Evolutionary conservation across 2,888 invertebrate genomes (phyloP).

Genomic region (Tinea semifulvella): DNA sequence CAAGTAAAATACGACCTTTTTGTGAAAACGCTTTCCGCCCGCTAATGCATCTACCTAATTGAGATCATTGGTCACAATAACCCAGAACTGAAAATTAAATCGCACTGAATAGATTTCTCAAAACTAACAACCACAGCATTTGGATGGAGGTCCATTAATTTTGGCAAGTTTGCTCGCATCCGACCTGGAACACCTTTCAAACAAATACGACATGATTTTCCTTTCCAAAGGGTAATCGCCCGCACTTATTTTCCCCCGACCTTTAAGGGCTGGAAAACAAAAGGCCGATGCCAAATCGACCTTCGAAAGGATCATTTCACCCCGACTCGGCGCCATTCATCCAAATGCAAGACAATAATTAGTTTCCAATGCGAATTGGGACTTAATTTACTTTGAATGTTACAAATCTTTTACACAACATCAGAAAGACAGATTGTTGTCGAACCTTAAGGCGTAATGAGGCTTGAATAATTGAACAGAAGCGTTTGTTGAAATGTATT

Average conservation of each 20-base stretch:
- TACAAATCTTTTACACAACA: background rate
- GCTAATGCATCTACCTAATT: no score
- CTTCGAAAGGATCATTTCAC: slow-evolving; percentile 13
- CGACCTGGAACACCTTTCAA: slow-evolving; percentile 10
- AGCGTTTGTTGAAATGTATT: no score
- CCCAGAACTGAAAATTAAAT: no score
- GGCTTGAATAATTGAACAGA: no score
- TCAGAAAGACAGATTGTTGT: no score
- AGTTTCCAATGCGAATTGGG: background rate
- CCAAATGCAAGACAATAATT: slow-evolving; percentile 3
- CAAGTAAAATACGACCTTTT: no score
- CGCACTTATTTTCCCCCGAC: slow-evolving; percentile 11
- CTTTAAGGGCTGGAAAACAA: slow-evolving; percentile 12
- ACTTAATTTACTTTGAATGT: slow-evolving; percentile 3
- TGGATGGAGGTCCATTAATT: slow-evolving; percentile 3
- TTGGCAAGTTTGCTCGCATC: background rate
- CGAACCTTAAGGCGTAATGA: no score
- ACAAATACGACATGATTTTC: slow-evolving; percentile 11
- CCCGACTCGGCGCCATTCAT: background rate
- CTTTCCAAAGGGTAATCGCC: slow-evolving; percentile 12
- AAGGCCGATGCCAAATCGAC: slow-evolving; percentile 8
- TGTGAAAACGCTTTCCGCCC: no score
- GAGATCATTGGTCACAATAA: no score
- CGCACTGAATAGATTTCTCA: no score
- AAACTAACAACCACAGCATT: no score